These are phyloP conservation scores for Halisarca cf. caerulea DNA, from an alignment of 37 sponge, comb jelly and placozoan species.

Conservation along the genomic window DNA sequence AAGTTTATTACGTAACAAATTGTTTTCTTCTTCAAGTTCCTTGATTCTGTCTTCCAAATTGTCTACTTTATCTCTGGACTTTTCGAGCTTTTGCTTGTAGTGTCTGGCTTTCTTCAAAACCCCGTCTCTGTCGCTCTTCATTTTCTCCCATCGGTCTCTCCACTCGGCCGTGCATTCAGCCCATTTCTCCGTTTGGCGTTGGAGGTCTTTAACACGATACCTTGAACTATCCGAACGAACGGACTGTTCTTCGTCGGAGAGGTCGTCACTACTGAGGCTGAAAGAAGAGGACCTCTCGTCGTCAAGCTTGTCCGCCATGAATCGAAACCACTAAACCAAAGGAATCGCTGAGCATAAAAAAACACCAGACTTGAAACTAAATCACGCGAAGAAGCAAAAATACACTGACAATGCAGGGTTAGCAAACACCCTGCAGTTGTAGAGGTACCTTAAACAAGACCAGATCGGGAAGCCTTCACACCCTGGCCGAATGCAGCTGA, in stretches of 20 bases:
- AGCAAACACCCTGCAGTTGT: too few relatives aligned
- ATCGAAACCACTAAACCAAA: too few relatives aligned
- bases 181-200: constrained; percentile 12
- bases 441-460: too few relatives aligned
- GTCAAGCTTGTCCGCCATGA: neutral
- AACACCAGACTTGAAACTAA: too few relatives aligned
- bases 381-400: too few relatives aligned
- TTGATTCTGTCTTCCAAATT: neutral
- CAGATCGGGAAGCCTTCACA: too few relatives aligned
- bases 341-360: too few relatives aligned
- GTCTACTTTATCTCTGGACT: neutral
- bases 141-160: constrained; percentile 24
- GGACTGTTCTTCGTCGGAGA: constrained; percentile 23
- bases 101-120: constrained; percentile 10
- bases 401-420: too few relatives aligned
- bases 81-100: constrained; percentile 12
- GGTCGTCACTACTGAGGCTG: constrained; percentile 11
- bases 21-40: neutral
- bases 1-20: neutral
- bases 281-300: neutral
- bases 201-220: neutral
- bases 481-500: too few relatives aligned
- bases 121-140: neutral
- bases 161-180: constrained; percentile 23
- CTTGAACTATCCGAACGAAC: constrained; percentile 13